These are phyloP conservation scores for Mystacides longicornis DNA, from an alignment of 2,888 invertebrate species.

Conservation along the genomic window DNA sequence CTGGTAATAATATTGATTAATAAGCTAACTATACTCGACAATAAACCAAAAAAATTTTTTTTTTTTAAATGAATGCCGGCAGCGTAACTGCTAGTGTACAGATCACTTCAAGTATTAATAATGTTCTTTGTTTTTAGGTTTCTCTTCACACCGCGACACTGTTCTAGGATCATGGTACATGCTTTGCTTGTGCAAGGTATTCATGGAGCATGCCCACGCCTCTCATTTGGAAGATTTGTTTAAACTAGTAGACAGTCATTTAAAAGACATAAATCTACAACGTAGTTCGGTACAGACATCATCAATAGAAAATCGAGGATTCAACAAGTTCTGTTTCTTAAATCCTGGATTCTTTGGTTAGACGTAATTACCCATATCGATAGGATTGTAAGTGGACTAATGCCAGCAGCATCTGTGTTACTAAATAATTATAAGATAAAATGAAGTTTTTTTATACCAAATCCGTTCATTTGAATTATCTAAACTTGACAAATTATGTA, in stretches of 20 bases:
- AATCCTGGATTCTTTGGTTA: slow-evolving; percentile 55
- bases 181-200: slow-evolving; percentile 56
- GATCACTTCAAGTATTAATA: slow-evolving; percentile 6
- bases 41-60: too few species aligned
- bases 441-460: too few species aligned
- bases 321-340: slow-evolving; percentile 55
- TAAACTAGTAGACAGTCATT: slow-evolving; percentile 50
- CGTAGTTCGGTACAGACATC: slow-evolving; percentile 51
- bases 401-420: too few species aligned
- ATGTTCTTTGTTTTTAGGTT: slow-evolving; percentile 39
- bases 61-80: too few species aligned
- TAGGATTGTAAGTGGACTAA: too few species aligned
- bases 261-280: slow-evolving; percentile 34
- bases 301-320: slow-evolving; percentile 57
- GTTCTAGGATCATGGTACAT: slow-evolving; percentile 63
- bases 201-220: slow-evolving; percentile 57
- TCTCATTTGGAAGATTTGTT: slow-evolving; percentile 58
- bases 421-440: too few species aligned
- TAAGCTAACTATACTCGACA: too few species aligned
- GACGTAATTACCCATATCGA: not conserved
- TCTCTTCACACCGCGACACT: slow-evolving; percentile 53
- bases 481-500: too few species aligned
- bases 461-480: too few species aligned
- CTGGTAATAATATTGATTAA: slow-evolving; percentile 44
- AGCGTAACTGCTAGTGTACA: too few species aligned